These are phyloP conservation scores for Galagoides demidoff DNA, from an alignment of 2,797 vertebrate species.

Conservation along the genomic window DNA sequence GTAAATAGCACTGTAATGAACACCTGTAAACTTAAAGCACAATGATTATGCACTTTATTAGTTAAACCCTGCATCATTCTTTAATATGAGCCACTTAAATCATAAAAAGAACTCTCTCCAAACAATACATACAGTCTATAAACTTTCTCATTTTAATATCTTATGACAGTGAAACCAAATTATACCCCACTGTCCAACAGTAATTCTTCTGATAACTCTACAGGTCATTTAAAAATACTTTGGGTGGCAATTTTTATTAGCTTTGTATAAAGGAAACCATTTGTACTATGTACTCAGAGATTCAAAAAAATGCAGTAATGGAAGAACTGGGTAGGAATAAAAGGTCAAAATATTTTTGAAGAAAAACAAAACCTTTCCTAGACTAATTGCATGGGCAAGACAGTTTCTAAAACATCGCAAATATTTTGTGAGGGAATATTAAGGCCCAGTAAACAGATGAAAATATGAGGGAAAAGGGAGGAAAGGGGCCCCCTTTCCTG, in stretches of 20 bases:
- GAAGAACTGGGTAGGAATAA: background rate
- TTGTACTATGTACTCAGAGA: background rate
- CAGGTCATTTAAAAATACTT: slow-evolving; percentile 29
- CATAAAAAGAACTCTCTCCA: slow-evolving; percentile 21
- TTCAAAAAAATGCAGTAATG: background rate
- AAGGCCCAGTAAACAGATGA: background rate
- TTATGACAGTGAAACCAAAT: slow-evolving; percentile 45
- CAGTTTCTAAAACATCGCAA: background rate
- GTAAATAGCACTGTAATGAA: background rate
- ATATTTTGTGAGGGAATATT: background rate
- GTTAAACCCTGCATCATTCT: background rate
- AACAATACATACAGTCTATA: background rate
- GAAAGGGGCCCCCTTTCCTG: background rate
- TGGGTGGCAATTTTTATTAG: slow-evolving; percentile 53
- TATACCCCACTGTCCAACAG: background rate
- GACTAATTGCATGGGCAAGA: background rate
- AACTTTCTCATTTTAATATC: slow-evolving; percentile 38
- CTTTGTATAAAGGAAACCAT: slow-evolving; percentile 50
- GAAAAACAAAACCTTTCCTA: slow-evolving; percentile 9
- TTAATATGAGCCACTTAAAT: background rate
- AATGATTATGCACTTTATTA: background rate
- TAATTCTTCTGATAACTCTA: background rate
- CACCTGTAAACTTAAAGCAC: background rate
- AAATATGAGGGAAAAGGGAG: background rate
- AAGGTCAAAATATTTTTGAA: slow-evolving; percentile 6